A percentile compares a stretch with the other conserved stretches of the same genome.
phyloP scores from a whole-genome alignment of 2,888 invertebrate species.

The Pseudanteris insignis region DNA sequence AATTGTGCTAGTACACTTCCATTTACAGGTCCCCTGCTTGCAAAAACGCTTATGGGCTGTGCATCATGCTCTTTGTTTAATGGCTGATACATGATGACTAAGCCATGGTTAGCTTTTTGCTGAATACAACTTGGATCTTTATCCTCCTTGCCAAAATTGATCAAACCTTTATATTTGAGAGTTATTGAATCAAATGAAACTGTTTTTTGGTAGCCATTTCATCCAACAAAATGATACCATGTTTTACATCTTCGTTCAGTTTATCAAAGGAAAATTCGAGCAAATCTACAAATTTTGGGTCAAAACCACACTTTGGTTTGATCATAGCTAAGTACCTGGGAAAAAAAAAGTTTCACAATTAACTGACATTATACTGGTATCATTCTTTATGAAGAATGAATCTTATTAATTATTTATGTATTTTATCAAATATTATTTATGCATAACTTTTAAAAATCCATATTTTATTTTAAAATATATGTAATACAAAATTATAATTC shows the following conservation, averaged over 20 bases:
- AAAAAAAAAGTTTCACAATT: background rate
- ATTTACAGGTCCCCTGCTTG: background rate
- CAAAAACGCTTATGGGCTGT: background rate
- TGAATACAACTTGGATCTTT: background rate
- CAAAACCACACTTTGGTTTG: constrained; percentile 14
- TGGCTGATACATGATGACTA: background rate
- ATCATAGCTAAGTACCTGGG: constrained; percentile 3
- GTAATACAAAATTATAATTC: no score
- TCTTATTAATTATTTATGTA: background rate
- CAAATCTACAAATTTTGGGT: constrained; percentile 5
- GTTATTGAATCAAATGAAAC: constrained; percentile 4
- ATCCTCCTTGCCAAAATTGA: background rate
- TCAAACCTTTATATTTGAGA: constrained; percentile 7
- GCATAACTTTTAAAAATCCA: no score
- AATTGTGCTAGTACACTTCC: background rate
- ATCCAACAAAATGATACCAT: constrained; percentile 11
- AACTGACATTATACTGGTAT: no score
- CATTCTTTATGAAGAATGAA: background rate
- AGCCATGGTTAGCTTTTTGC: constrained; percentile 1
- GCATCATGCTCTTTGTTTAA: background rate
- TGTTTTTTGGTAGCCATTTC: constrained; percentile 8
- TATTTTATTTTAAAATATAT: no score
- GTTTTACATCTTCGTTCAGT: background rate
- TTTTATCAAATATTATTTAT: no score
- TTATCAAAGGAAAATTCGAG: constrained; percentile 5